Conservation (phyloP, 2,113 vertebrate genomes). For the Psettodes erumei region DNA sequence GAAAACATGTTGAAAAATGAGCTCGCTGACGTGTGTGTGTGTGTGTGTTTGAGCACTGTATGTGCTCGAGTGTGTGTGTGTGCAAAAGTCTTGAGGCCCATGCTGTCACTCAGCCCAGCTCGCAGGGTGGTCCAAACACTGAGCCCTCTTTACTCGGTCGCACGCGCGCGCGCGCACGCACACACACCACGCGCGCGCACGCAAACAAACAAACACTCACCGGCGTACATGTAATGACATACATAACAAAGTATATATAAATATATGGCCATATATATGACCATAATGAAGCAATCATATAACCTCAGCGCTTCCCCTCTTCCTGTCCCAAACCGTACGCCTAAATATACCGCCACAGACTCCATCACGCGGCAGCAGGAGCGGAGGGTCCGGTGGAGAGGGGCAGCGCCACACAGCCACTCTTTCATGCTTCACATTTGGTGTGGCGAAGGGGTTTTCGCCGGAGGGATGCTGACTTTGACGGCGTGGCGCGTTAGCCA, state of each 20-base stretch:
- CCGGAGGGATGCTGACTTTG: slow-evolving; percentile 50
- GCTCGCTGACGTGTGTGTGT: slow-evolving; percentile 66
- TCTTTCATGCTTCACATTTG: slow-evolving; percentile 61
- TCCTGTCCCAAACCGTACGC: slow-evolving; percentile 74
- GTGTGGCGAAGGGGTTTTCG: slow-evolving; percentile 36
- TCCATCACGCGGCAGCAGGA: slow-evolving; percentile 49
- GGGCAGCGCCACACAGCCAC: slow-evolving; percentile 45
- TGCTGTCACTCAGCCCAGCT: slow-evolving; percentile 80
- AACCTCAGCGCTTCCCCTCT: slow-evolving; percentile 79
- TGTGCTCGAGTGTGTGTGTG: slow-evolving; percentile 46
- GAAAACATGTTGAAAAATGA: slow-evolving; percentile 80
- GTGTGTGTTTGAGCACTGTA: slow-evolving; percentile 59
- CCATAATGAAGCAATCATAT: slow-evolving; percentile 81
- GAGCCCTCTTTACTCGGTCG: slow-evolving; percentile 76
- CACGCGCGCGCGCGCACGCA: slow-evolving; percentile 30
- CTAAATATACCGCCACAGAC: slow-evolving; percentile 68
- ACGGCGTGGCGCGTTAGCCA: slow-evolving; percentile 39
- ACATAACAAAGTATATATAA: slow-evolving; percentile 79
- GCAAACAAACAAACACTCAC: slow-evolving; percentile 80
- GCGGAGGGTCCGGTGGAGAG: slow-evolving; percentile 24
- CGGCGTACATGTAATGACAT: slow-evolving; percentile 78
- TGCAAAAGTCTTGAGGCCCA: slow-evolving; percentile 71
- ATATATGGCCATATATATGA: slow-evolving; percentile 78
- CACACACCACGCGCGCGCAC: slow-evolving; percentile 38
- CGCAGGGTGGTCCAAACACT: slow-evolving; percentile 83